Evolutionary conservation across 1,140 invertebrate genomes (phyloP).

Genomic region (roundworm (Caenorhabditis elegans)): WBcel235 BX284602.5:11110501-11111000

Average conservation of each 20-base stretch:
- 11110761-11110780: conserved; percentile 1
- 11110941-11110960: conserved; percentile 42
- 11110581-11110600: conserved; percentile 35
- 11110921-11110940: conserved; percentile 34
- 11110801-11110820: conserved; percentile 27
- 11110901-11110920: conserved; percentile 35
- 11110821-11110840: conserved; percentile 36
- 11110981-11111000: conserved; percentile 42
- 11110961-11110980: conserved; percentile 46
- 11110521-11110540: conserved; percentile 39
- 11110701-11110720: conserved; percentile 46
- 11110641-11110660: conserved; percentile 27
- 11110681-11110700: conserved; percentile 29
- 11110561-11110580: conserved; percentile 25
- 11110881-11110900: conserved; percentile 42
- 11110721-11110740: conserved; percentile 47
- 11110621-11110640: not conserved
- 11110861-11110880: conserved; percentile 45
- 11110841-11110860: conserved; percentile 48
- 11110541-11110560: conserved; percentile 39
- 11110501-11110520: conserved; percentile 35
- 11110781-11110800: not conserved
- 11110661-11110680: conserved; percentile 29
- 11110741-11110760: conserved; percentile 45
- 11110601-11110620: not conserved